phyloP scores from a whole-genome alignment of 2,888 invertebrate genomes.

The Xanthorhoe designata region DNA sequence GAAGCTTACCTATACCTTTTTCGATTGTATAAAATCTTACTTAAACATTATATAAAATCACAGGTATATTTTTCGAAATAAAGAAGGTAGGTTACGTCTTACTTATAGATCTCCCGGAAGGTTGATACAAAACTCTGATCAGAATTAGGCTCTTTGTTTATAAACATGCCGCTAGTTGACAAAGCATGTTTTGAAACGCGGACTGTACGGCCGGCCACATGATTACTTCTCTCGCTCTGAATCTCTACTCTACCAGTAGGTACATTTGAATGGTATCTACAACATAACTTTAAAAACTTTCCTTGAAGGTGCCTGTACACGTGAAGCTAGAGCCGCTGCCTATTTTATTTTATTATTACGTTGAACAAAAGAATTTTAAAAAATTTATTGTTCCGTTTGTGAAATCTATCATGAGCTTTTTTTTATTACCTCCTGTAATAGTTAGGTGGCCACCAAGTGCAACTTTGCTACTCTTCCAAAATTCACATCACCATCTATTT shows the following conservation, averaged over 20 bases:
- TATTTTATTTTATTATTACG: too few species aligned
- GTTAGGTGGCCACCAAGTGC: too few species aligned
- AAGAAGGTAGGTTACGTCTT: not conserved
- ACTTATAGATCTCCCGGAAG: constrained; percentile 45
- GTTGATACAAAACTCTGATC: constrained; percentile 50
- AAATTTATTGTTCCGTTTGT: too few species aligned
- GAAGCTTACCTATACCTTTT: constrained; percentile 26
- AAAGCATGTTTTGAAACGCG: constrained; percentile 72
- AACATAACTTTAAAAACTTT: not conserved
- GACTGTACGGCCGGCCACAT: constrained; percentile 57
- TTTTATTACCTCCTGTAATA: too few species aligned
- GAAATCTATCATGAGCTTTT: too few species aligned
- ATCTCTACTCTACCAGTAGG: constrained; percentile 3
- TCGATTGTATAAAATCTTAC: constrained; percentile 7
- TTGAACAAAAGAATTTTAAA: too few species aligned
- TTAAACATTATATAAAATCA: not conserved
- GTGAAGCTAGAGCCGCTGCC: too few species aligned
- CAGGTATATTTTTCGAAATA: constrained; percentile 2
- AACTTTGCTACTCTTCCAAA: too few species aligned
- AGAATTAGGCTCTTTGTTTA: constrained; percentile 59
- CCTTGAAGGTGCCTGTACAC: not conserved
- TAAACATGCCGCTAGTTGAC: constrained; percentile 66
- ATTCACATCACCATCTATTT: too few species aligned
- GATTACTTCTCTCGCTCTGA: constrained; percentile 42
- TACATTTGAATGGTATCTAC: not conserved